phyloP scores from a whole-genome alignment of 2,888 invertebrate species.

The Platypus cylindrus region DNA sequence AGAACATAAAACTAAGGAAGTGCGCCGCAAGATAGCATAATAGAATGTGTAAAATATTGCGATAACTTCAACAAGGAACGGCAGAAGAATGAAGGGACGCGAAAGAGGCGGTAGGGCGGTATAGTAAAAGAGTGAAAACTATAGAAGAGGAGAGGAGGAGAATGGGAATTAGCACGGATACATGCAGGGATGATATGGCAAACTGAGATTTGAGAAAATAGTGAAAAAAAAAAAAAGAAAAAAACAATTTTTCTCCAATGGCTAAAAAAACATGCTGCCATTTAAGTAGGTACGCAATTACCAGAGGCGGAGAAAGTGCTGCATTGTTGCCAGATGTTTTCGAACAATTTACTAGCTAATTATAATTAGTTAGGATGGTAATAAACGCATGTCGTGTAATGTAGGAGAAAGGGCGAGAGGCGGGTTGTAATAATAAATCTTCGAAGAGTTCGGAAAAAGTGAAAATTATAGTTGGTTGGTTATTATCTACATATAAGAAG shows the following conservation, averaged over 20 bases:
- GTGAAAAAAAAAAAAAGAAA: not conserved
- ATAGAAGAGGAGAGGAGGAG: no score
- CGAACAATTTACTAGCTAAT: slow-evolving; percentile 12
- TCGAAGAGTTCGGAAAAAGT: no score
- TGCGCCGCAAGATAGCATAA: slow-evolving; percentile 21
- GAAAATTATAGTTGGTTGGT: no score
- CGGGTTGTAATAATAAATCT: no score
- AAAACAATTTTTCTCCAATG: not conserved
- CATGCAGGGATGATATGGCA: not conserved
- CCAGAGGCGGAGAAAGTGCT: slow-evolving; percentile 4
- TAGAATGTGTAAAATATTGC: slow-evolving; percentile 25
- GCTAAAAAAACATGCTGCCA: not conserved
- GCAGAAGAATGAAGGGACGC: no score
- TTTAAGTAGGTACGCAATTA: not conserved
- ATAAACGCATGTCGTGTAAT: no score
- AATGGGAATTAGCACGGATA: slow-evolving; percentile 2
- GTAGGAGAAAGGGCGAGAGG: no score
- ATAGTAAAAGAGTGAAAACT: no score
- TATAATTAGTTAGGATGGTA: not conserved
- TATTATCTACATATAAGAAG: not conserved
- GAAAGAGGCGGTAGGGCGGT: no score
- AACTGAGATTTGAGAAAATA: not conserved
- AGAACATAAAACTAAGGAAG: slow-evolving; percentile 18
- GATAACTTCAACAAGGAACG: slow-evolving; percentile 19
- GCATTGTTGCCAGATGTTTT: no score